Evolutionary conservation across 2,888 invertebrate species (phyloP), one percentile per base, ranked within the genome.

Genomic region (Orchestes rusci): DNA sequence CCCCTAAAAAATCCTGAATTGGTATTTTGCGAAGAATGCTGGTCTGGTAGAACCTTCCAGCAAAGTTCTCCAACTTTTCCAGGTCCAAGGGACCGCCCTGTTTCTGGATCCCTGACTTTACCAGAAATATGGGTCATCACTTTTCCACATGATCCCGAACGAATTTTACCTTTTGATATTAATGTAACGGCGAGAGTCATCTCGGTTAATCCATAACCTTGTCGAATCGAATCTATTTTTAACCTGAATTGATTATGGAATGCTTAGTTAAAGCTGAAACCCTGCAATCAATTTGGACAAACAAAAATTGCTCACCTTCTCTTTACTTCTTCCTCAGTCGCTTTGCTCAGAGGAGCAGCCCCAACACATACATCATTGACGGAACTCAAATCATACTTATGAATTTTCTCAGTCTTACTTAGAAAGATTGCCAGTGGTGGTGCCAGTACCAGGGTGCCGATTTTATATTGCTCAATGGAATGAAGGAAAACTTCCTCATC

Each of bases 381-480:
- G 4, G 78, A 79, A 0, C 80, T 77, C 43, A 92, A 68, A 64
- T 92, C 80, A 59, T 82, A 89, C 48, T 82, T 75, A n/a, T 75
- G 70, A 3, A 90, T 81, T 35, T 84, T 68, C 0, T 87, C 84
- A 61, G 83, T 80, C 65, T 90, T 89, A 1, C 85, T 83, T 45
- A 92, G 66, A 62, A 89, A 86, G 17, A 89, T 77, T 61, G 87
- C 77, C 28, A 92, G 70, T 1, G 91, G 89, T 1, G 92, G 91
- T 3, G 90, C 91, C 51, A 87, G 66, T 10, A 79, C 77, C 2
- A 80, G 71, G 64, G 77, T 70, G 45, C 77, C 75, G 2, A 84
- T 74, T 72, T 76, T 79, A 59, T 80, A 74, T 48, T 79, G 74
- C 59, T 86, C 77, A 54, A 90, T 77, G 1, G 79, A 73, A 54